Percentiles rank a stretch among this genome's conserved stretches.
phyloP scores from a whole-genome alignment of 2,113 vertebrate genomes.

The Lates calcarifer region DNA sequence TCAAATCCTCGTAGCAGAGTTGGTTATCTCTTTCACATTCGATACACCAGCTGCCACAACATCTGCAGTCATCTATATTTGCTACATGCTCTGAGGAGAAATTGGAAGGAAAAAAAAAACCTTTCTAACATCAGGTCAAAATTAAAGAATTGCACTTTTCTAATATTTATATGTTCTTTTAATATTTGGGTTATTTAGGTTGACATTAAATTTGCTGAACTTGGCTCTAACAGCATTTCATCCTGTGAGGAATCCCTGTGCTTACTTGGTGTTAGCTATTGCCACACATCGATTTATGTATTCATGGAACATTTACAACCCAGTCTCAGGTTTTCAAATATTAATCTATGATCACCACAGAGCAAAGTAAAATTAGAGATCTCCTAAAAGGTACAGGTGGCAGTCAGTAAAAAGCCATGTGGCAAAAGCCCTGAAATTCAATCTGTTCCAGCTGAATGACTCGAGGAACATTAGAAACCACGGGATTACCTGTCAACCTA shows the following conservation, averaged over 20 bases:
- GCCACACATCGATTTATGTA: background rate
- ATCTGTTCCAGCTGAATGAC: conserved; percentile 48
- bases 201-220: background rate
- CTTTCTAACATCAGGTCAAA: background rate
- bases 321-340: background rate
- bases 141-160: conserved; percentile 22
- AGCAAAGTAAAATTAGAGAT: background rate
- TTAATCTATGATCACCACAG: background rate
- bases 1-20: conserved; percentile 7
- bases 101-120: background rate
- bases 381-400: background rate
- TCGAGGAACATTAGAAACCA: conserved; percentile 28
- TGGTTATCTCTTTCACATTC: conserved; percentile 15
- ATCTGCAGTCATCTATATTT: conserved; percentile 17
- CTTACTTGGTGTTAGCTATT: background rate
- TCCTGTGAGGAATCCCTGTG: background rate
- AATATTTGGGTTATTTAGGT: background rate
- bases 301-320: conserved; percentile 14
- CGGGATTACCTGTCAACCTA: conserved; percentile 40
- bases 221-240: background rate
- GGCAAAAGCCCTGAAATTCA: conserved; percentile 29
- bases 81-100: background rate
- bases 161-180: background rate
- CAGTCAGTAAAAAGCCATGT: background rate
- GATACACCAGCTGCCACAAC: conserved; percentile 22